A percentile compares a stretch with the other conserved stretches of the same genome.
Conservation (phyloP, 2,797 vertebrate species). For the Enteromius treurensis region DNA sequence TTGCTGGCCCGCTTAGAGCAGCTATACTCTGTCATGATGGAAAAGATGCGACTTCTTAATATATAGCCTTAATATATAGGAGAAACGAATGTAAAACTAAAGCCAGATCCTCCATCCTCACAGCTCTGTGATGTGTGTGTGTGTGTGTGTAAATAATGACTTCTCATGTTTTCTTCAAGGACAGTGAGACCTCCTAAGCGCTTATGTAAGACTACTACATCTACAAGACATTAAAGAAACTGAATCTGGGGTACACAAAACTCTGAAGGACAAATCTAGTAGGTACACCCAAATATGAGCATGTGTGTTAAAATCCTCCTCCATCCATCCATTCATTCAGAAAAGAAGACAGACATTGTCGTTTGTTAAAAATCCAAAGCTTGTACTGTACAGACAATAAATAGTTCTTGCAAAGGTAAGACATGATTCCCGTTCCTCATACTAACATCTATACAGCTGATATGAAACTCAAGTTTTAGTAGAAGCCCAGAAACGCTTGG, state of each 20-base stretch:
- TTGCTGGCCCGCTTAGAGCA: slow-evolving; percentile 20
- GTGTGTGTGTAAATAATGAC: background rate
- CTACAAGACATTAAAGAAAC: background rate
- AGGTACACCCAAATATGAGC: background rate
- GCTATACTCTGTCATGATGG: background rate
- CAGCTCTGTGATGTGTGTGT: background rate
- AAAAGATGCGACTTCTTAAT: background rate
- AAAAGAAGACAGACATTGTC: slow-evolving; percentile 61
- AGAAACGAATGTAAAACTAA: background rate
- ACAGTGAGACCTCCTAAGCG: slow-evolving; percentile 24
- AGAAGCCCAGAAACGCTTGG: slow-evolving; percentile 69
- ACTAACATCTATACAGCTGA: slow-evolving; percentile 74
- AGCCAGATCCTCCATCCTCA: background rate
- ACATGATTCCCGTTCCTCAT: slow-evolving; percentile 81
- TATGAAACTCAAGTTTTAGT: slow-evolving; percentile 77
- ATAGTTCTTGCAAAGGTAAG: slow-evolving; percentile 92
- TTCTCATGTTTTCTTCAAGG: slow-evolving; percentile 31
- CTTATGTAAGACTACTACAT: slow-evolving; percentile 9
- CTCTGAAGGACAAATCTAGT: background rate
- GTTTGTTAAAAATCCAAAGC: slow-evolving; percentile 78
- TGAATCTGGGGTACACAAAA: too few relatives aligned
- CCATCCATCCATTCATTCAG: background rate
- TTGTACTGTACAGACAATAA: slow-evolving; percentile 95
- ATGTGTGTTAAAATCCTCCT: background rate
- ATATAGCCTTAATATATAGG: background rate